Evolutionary conservation across 2,888 invertebrate genomes (phyloP).

Genomic region (Ophioninae sp.): DNA sequence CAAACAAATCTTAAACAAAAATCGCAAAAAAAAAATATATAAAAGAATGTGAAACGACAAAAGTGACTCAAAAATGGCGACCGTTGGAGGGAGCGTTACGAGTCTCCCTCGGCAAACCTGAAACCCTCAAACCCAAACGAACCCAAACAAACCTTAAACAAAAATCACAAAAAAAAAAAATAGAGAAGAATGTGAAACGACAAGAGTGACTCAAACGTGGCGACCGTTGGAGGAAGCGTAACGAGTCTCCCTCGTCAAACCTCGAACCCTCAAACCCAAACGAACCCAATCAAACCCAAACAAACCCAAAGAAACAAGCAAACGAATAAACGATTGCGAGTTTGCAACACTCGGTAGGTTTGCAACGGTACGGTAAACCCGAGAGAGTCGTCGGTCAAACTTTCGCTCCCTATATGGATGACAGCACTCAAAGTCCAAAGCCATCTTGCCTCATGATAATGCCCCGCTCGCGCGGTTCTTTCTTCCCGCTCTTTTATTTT

Average conservation of each 20-base stretch:
- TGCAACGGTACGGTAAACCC: slow-evolving; percentile 56
- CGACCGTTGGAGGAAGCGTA: no score
- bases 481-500: slow-evolving; percentile 28
- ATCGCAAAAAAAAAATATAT: no score
- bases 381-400: slow-evolving; percentile 71
- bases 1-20: no score
- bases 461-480: slow-evolving; percentile 46
- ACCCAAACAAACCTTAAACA: no score
- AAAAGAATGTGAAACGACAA: no score
- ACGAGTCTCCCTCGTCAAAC: neutral
- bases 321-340: slow-evolving; percentile 52
- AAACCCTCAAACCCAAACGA: slow-evolving; percentile 20
- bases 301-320: slow-evolving; percentile 36
- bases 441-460: slow-evolving; percentile 58
- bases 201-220: no score
- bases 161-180: slow-evolving; percentile 13
- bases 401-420: slow-evolving; percentile 80
- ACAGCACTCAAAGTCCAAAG: slow-evolving; percentile 67
- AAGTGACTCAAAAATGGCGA: no score
- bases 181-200: neutral
- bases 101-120: no score
- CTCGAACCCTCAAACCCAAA: slow-evolving; percentile 35
- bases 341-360: no score
- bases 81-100: no score
- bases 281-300: slow-evolving; percentile 40